A percentile compares a stretch with the other conserved stretches of the same genome.
Evolutionary conservation across 2,888 invertebrate genomes (phyloP).

Genomic region (Caenorhabditis sulstoni): DNA sequence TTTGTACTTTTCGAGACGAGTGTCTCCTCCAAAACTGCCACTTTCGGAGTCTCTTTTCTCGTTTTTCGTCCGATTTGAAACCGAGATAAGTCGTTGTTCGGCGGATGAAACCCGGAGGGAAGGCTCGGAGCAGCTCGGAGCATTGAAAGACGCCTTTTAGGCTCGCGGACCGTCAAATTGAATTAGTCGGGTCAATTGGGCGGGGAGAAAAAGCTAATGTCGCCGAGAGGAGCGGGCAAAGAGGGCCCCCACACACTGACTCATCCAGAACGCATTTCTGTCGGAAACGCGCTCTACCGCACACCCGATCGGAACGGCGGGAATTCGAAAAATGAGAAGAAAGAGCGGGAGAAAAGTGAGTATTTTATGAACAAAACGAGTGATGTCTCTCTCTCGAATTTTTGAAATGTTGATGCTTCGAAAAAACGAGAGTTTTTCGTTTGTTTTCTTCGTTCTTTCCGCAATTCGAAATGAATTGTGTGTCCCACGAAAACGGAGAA

Average conservation of each 20-base stretch:
- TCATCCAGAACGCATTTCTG: too few species aligned
- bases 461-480: not conserved
- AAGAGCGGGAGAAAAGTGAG: conserved; percentile 9
- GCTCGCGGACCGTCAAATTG: conserved; percentile 45
- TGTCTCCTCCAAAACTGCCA: too few species aligned
- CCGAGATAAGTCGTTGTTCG: conserved; percentile 18
- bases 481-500: conserved; percentile 15
- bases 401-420: conserved; percentile 48
- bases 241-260: too few species aligned
- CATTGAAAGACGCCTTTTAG: conserved; percentile 25
- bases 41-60: too few species aligned
- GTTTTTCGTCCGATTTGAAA: conserved; percentile 29
- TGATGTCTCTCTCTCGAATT: conserved; percentile 18
- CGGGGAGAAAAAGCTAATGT: conserved; percentile 23
- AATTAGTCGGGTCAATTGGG: conserved; percentile 55
- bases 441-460: conserved; percentile 6
- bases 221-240: not conserved
- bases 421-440: conserved; percentile 11
- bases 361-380: conserved; percentile 30
- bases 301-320: too few species aligned
- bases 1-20: too few species aligned
- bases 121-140: too few species aligned
- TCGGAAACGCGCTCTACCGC: too few species aligned
- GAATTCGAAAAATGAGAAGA: not conserved
- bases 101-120: too few species aligned